A percentile compares a stretch with the other conserved stretches of the same genome.
Evolutionary conservation across 2,797 vertebrate species (phyloP).

Genomic region (Chromobotia macracanthus): DNA sequence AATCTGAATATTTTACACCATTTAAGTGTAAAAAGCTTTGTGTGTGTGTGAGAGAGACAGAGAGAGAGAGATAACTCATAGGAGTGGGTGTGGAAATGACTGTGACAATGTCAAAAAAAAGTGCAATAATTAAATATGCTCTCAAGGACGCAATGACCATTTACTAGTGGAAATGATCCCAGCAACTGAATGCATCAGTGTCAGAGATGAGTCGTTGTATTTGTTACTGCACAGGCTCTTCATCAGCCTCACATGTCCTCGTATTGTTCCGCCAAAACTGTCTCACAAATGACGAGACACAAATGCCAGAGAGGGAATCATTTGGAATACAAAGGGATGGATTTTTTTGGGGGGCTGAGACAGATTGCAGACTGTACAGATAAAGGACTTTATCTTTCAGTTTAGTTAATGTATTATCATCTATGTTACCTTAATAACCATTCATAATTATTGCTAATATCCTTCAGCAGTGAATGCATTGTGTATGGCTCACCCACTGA

Average conservation of each 20-base stretch:
- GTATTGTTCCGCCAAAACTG: constrained; percentile 71
- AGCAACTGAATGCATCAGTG: constrained; percentile 77
- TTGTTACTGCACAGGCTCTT: constrained; percentile 55
- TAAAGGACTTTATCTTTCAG: constrained; percentile 64
- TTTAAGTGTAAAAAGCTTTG: constrained; percentile 85
- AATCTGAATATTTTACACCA: constrained; percentile 85
- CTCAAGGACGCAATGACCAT: constrained; percentile 84
- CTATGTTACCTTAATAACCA: constrained; percentile 70
- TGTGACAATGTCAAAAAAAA: constrained; percentile 80
- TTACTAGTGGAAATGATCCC: constrained; percentile 80
- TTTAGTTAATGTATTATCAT: constrained; percentile 76
- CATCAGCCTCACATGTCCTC: constrained; percentile 62
- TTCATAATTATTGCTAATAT: too few relatives aligned
- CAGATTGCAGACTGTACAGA: constrained; percentile 69
- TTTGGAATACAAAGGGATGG: constrained; percentile 71
- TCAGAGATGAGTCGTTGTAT: constrained; percentile 60
- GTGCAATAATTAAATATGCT: constrained; percentile 84
- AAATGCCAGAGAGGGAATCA: constrained; percentile 70
- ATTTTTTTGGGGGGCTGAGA: constrained; percentile 67
- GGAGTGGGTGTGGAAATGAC: constrained; percentile 65
- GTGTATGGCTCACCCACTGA: constrained; percentile 7
- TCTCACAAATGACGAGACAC: constrained; percentile 73
- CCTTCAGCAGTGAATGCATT: constrained; percentile 53
- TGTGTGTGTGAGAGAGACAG: too few relatives aligned
- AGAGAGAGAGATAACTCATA: too few relatives aligned